Evolutionary conservation across 2,888 invertebrate genomes (phyloP).

Genomic region (Thelaira solivaga): DNA sequence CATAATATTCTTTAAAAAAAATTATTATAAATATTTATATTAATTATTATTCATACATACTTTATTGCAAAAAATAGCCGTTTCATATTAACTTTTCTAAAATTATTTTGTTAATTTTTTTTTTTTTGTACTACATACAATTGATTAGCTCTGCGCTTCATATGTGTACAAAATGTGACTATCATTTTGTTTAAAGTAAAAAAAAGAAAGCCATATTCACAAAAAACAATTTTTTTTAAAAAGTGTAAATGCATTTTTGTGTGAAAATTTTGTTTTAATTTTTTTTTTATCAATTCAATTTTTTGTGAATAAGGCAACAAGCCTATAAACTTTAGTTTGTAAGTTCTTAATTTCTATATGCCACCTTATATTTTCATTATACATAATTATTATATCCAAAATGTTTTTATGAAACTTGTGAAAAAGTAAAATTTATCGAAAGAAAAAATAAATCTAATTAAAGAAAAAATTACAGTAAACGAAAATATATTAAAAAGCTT

Average conservation of each 20-base stretch:
- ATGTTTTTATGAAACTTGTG: slow-evolving; percentile 38
- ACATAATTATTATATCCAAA: slow-evolving; percentile 19
- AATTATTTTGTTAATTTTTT: neutral
- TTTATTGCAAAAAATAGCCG: slow-evolving; percentile 1
- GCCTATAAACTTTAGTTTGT: slow-evolving; percentile 51
- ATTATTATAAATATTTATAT: neutral
- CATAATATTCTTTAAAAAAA: slow-evolving; percentile 16
- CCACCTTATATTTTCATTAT: slow-evolving; percentile 34
- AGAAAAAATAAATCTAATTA: slow-evolving; percentile 26
- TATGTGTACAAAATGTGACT: slow-evolving; percentile 22
- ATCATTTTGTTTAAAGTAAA: slow-evolving; percentile 19
- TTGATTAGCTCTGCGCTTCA: neutral
- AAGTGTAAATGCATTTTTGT: too few species aligned
- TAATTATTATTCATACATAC: slow-evolving; percentile 1
- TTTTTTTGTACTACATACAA: neutral
- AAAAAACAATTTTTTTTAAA: too few species aligned
- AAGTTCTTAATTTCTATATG: slow-evolving; percentile 40
- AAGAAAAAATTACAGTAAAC: slow-evolving; percentile 11
- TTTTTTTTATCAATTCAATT: too few species aligned
- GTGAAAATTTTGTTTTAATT: too few species aligned
- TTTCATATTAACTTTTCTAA: slow-evolving; percentile 6
- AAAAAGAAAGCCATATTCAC: too few species aligned
- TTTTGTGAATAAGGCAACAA: too few species aligned
- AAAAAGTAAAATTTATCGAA: slow-evolving; percentile 19
- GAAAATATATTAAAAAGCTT: slow-evolving; percentile 22